Evolutionary conservation across 2,888 invertebrate species (phyloP).

Genomic region (Pseudococcus jackbeardsleyi): DNA sequence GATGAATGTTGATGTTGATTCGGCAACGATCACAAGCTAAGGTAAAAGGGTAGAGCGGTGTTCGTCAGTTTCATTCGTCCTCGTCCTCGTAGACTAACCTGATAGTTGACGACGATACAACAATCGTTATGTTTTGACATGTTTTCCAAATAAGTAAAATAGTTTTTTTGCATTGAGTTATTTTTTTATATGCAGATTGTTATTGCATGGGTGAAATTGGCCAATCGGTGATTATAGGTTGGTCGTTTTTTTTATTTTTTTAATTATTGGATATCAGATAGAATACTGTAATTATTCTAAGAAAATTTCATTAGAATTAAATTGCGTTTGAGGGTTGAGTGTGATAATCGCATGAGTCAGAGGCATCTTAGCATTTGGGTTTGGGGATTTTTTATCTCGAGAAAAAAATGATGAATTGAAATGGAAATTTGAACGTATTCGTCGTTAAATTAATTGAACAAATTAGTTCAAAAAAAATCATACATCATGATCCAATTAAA

Average conservation of each 20-base stretch:
- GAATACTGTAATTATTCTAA: not conserved
- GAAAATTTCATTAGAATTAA: not conserved
- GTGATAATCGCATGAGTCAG: not conserved
- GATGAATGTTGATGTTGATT: conserved; percentile 15
- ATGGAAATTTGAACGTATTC: not conserved
- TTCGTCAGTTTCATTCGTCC: conserved; percentile 30
- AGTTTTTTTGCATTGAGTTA: not conserved
- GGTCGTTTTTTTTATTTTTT: not conserved
- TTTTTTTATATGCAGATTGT: not conserved
- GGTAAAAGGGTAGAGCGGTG: conserved; percentile 27
- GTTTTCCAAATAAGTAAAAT: not conserved
- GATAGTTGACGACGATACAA: conserved; percentile 3
- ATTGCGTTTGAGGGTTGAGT: not conserved
- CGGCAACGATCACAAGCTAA: not conserved
- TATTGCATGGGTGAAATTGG: conserved; percentile 10
- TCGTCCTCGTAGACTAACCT: conserved; percentile 23
- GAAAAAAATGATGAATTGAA: not conserved
- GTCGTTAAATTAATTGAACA: no score
- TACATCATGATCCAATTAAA: no score
- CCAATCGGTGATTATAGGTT: conserved; percentile 3
- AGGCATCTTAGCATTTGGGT: not conserved
- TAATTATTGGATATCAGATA: not conserved
- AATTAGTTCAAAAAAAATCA: no score
- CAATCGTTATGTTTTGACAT: conserved; percentile 17
- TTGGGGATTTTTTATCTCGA: not conserved